Evolutionary conservation across 1,140 invertebrate species (phyloP), one percentile per base, ranked within the genome.

Genomic region (Bombus ignitus): DNA sequence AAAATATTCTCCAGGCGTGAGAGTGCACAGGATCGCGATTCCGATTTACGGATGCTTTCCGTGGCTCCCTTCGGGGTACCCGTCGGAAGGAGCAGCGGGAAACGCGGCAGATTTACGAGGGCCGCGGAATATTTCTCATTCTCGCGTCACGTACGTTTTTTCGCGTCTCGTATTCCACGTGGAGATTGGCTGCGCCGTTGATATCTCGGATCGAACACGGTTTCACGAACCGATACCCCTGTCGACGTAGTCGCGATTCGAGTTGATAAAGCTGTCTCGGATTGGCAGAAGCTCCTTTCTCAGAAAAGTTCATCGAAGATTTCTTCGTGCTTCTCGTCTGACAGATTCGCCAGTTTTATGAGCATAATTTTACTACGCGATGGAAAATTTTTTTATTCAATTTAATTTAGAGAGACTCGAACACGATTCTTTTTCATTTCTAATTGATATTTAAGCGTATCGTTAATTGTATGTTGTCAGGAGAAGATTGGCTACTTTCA

Each of bases 71-170:
- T 65, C 35, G 22, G 71, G 35, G 39, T 28, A 62, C 18, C 22
- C 57, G 57, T 59, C 59, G 59, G 12, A 62, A 62, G 59, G 25
- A 62, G 28, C 25, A 28, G 25, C 15, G 10, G n/a, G 15, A 12
- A 39, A 72, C 81, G 53, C 42, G 81, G 53, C 44, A 77, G 73
- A 83, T 83, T 83, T 76, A 83, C 74, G 81, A 83, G 32, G 62
- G 28, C n/a, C 62, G 35, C 1, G 28, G 73, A 83, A 83, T 83
- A 76, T 68, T 83, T 37, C 22, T 44, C n/a, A 28, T n/a, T 37
- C 9, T 18, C 12, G 22, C 12, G 5, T 13, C 32, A 5, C n/a
- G 35, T 28, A 25, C 22, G 32, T 28, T 28, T 72, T 78, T 62
- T 32, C 59, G 2, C 18, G 18, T 12, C 53, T 39, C 25, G 25